These are phyloP conservation scores for Germaria angustata DNA, from an alignment of 2,888 invertebrate genomes.

Conservation along the genomic window DNA sequence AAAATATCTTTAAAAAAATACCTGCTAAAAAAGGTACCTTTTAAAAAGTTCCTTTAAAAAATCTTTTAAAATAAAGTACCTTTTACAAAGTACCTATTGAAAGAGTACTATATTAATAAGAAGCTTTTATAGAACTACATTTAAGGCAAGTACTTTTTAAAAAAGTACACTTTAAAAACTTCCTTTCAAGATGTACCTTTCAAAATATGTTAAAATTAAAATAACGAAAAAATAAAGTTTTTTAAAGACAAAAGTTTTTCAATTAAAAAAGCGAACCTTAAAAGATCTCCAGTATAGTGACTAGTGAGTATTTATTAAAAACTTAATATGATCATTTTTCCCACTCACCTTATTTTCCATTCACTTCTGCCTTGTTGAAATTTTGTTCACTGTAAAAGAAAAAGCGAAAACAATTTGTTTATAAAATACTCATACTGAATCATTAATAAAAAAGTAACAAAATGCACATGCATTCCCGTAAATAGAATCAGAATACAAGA, in stretches of 20 bases:
- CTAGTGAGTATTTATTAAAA: no score
- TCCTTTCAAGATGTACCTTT: background rate
- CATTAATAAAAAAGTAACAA: constrained; percentile 9
- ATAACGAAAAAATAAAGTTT: no score
- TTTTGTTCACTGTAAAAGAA: constrained; percentile 5
- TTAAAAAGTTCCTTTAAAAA: no score
- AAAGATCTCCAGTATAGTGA: no score
- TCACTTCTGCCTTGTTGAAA: background rate
- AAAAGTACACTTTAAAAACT: background rate
- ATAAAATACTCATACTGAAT: constrained; percentile 9
- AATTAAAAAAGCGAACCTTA: no score
- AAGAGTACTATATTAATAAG: background rate
- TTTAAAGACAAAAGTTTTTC: no score
- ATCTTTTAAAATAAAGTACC: background rate
- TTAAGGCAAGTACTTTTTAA: no score
- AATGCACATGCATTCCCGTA: background rate
- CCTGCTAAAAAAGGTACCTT: no score
- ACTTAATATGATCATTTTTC: no score
- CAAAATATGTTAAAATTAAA: background rate
- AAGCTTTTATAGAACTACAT: background rate
- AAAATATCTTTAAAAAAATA: background rate
- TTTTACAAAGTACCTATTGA: background rate
- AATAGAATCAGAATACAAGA: constrained; percentile 50
- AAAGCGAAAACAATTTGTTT: constrained; percentile 42
- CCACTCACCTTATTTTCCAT: background rate